Evolutionary conservation across 2,888 invertebrate genomes (phyloP).

Genomic region (Diaprepes abbreviatus): DNA sequence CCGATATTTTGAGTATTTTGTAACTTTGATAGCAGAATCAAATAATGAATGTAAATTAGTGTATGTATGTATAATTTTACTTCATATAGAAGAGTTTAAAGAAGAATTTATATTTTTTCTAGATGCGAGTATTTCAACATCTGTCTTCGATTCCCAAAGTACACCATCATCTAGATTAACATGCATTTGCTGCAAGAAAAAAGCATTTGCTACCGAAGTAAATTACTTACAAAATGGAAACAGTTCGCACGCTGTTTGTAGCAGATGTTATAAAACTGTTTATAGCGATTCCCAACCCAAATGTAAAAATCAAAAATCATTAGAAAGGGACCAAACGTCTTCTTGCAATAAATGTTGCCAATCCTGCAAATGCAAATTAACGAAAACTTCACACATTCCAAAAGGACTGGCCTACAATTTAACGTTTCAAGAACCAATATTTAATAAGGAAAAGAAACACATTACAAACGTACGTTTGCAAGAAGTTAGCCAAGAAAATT

Average conservation of each 20-base stretch:
- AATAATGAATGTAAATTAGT: too few relatives aligned
- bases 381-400: not conserved
- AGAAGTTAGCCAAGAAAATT: not conserved
- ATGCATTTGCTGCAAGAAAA: constrained; percentile 40
- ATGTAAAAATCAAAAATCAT: not conserved
- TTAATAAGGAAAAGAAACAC: not conserved
- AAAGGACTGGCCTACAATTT: not conserved
- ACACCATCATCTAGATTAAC: constrained; percentile 11
- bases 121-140: constrained; percentile 24
- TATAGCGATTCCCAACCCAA: not conserved
- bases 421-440: not conserved
- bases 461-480: not conserved
- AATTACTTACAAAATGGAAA: constrained; percentile 28
- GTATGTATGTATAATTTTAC: too few relatives aligned
- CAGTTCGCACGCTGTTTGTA: constrained; percentile 23
- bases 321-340: not conserved
- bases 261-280: constrained; percentile 19
- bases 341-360: not conserved
- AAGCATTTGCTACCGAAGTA: constrained; percentile 39
- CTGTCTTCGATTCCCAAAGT: constrained; percentile 1
- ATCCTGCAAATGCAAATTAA: not conserved
- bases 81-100: too few relatives aligned
- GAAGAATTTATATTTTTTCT: not conserved
- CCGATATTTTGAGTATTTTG: too few relatives aligned
- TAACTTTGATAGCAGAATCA: too few relatives aligned